Evolutionary conservation across 2,797 vertebrate species (phyloP).

Genomic region (Pempheris klunzingeri): DNA sequence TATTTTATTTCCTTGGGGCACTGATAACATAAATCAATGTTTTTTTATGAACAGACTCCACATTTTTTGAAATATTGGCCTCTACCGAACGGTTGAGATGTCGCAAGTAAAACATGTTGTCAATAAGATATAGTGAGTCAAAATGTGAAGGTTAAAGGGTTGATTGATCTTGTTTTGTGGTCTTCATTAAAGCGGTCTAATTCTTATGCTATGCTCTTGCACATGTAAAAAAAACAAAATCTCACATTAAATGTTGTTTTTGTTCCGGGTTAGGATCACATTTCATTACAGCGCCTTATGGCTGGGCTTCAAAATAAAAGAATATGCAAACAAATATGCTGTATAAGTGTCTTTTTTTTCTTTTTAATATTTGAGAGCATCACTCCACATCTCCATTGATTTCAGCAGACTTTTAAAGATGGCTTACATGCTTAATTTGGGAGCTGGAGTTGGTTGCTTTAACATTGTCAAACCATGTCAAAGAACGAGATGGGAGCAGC

Average conservation of each 20-base stretch:
- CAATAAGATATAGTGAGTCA: too few species aligned
- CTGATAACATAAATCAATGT: too few species aligned
- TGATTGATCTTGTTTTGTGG: too few species aligned
- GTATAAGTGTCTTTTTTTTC: neutral
- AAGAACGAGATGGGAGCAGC: neutral
- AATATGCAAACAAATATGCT: too few species aligned
- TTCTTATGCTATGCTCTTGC: neutral
- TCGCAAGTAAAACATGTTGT: too few species aligned
- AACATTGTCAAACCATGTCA: neutral
- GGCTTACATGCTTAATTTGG: neutral
- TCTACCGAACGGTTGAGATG: too few species aligned
- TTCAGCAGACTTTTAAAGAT: neutral
- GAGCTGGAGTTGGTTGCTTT: neutral
- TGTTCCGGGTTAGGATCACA: neutral
- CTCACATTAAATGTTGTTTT: neutral
- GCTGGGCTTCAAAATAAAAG: neutral
- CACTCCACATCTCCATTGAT: neutral
- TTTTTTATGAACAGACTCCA: too few species aligned
- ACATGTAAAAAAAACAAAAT: neutral
- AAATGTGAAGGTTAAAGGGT: too few species aligned
- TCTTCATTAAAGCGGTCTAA: too few species aligned
- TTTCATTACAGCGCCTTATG: neutral
- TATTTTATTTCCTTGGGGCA: too few species aligned
- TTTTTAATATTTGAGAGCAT: neutral
- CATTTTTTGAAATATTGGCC: too few species aligned